Conservation (phyloP, 1,140 invertebrate genomes). For the Homalodisca vitripennis region DNA sequence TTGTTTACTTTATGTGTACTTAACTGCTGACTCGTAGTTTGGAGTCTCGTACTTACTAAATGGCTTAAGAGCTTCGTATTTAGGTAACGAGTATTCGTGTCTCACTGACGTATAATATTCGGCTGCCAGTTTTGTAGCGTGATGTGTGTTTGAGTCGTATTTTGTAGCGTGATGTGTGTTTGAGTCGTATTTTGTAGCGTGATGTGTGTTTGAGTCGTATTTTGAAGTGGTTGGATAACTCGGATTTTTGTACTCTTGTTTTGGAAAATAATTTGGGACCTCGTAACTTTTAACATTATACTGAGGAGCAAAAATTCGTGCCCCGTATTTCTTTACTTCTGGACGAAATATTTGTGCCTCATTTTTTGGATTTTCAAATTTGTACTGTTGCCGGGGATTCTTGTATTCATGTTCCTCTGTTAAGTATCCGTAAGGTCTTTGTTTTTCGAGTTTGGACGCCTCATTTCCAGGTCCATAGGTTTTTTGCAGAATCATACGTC, state of each 20-base stretch:
- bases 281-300: neutral
- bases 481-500: too few relatives aligned
- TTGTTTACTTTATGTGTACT: too few relatives aligned
- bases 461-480: too few relatives aligned
- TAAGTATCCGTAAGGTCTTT: too few relatives aligned
- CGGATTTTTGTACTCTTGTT: neutral
- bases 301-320: neutral
- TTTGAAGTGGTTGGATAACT: slow-evolving; percentile 8
- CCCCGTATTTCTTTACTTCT: too few relatives aligned
- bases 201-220: slow-evolving; percentile 23
- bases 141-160: neutral
- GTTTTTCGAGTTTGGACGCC: too few relatives aligned
- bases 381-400: too few relatives aligned
- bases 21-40: slow-evolving; percentile 26
- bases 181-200: neutral
- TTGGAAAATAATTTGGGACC: neutral
- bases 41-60: neutral
- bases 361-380: too few relatives aligned
- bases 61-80: too few relatives aligned
- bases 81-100: slow-evolving; percentile 2
- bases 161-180: slow-evolving; percentile 3
- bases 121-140: neutral
- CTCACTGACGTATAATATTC: slow-evolving; percentile 1
- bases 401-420: too few relatives aligned
- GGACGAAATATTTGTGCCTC: too few relatives aligned